Conservation (phyloP, 2,888 invertebrate species). For the Lottia scabra region DNA sequence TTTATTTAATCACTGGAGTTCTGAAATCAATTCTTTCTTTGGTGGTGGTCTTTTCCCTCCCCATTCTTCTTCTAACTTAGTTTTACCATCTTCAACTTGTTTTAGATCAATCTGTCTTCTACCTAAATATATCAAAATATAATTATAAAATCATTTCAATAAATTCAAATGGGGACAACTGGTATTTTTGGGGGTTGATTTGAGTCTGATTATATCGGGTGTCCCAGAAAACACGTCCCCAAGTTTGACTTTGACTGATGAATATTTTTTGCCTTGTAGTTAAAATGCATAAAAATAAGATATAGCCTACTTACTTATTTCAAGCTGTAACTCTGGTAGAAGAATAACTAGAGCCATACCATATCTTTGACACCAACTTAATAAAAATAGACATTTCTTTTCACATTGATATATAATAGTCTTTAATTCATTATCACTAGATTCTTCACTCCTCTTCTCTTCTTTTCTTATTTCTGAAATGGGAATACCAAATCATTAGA, state of each 20-base stretch:
- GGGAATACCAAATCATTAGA: neutral
- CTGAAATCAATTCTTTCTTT: constrained; percentile 34
- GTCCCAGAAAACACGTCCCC: no score
- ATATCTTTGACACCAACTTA: constrained; percentile 56
- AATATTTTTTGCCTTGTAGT: no score
- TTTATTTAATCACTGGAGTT: constrained; percentile 22
- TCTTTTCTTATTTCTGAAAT: neutral
- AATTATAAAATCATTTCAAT: no score
- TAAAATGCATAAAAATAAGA: no score
- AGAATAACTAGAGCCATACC: constrained; percentile 45
- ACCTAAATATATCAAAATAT: constrained; percentile 13
- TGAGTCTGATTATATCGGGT: no score
- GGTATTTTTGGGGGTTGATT: no score
- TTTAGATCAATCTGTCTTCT: constrained; percentile 15
- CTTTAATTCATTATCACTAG: constrained; percentile 19
- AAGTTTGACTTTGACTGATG: no score
- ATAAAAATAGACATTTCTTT: constrained; percentile 52
- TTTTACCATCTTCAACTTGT: constrained; percentile 11
- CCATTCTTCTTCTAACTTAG: constrained; percentile 35
- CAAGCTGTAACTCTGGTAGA: constrained; percentile 46
- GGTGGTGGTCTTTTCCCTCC: constrained; percentile 37
- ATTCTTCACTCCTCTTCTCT: no score
- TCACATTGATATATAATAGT: constrained; percentile 40
- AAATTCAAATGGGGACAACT: no score
- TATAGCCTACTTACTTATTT: constrained; percentile 43